Base-by-base conservation (phyloP, 2,797 vertebrate genomes). In the Dicrostonyx torquatus region DNA sequence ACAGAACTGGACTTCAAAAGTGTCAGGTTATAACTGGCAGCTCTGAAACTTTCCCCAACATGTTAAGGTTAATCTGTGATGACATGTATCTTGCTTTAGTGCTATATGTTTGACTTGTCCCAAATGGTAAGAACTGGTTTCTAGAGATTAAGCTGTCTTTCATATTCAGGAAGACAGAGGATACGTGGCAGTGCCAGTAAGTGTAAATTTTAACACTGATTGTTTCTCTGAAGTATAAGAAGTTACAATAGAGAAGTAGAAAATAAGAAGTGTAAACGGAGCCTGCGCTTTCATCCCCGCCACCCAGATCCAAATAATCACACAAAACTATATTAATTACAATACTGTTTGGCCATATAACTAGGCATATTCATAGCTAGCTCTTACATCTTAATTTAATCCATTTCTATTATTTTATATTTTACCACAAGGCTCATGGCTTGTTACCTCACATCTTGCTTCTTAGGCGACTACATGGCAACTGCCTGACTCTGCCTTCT, bases 61-160 rank as follows among this genome's bases (percentile, higher is more conserved):
- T 79, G 82, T 29, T 93, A 78, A 92, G n/a, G 60, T 93, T 93
- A 95, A 92, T 95, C 68, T 78, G 53, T 87, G 73, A 92, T 92
- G 62, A 93, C 43, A 78, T 78, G 37, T 37, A 70, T 93, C 55
- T 86, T 64, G 17, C n/a, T 87, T 95, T 94, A 92, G 26, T 83
- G 48, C 18, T 82, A 26, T 86, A 43, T 31, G 11, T 85, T 96
- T 96, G 80, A 62, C 76, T 96, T 53, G 40, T 20, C 18, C 68
- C 58, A 90, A 87, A 93, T 85, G 17, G 48, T 90, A 89, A 72
- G 77, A 90, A 85, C 17, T 91, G 66, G 76, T 40, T 66, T 86
- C 79, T 90, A 78, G 55, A 87, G 95, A 95, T 94, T 48, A 83
- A 82, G 24, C 26, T 78, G 53, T 73, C 90, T 93, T 94, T 94